Percentiles rank a stretch among this genome's conserved stretches.
phyloP scores from a whole-genome alignment of 2,888 invertebrate species.

The Neocrepidodera transversa region DNA sequence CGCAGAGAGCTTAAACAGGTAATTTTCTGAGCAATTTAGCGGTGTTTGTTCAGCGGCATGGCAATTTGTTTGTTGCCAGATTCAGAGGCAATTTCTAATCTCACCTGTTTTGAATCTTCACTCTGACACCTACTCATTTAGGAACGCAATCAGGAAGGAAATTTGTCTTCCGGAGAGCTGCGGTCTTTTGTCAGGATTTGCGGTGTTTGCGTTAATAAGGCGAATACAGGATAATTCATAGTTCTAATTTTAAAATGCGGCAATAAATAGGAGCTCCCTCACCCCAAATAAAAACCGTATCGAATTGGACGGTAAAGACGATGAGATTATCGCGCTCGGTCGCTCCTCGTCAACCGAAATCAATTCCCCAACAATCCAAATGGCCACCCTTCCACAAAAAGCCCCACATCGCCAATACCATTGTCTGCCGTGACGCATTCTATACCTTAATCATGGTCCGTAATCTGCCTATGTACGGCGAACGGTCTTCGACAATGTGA shows the following conservation, averaged over 20 bases:
- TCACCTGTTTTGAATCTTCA: slow-evolving; percentile 20
- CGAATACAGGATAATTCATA: no score
- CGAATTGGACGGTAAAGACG: slow-evolving; percentile 23
- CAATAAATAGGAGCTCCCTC: no score
- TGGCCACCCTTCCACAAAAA: slow-evolving; percentile 50
- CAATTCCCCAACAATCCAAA: slow-evolving; percentile 48
- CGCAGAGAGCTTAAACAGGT: slow-evolving; percentile 55
- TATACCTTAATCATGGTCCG: slow-evolving; percentile 51
- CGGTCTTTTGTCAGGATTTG: slow-evolving; percentile 4
- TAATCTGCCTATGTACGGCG: slow-evolving; percentile 56
- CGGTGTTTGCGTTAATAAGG: background rate
- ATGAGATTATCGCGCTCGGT: slow-evolving; percentile 29
- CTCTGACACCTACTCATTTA: slow-evolving; percentile 9
- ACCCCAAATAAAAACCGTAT: slow-evolving; percentile 17
- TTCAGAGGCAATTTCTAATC: slow-evolving; percentile 23
- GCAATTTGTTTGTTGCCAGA: slow-evolving; percentile 31
- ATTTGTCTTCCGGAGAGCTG: slow-evolving; percentile 5
- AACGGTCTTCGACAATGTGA: slow-evolving; percentile 53
- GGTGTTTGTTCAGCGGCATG: slow-evolving; percentile 53
- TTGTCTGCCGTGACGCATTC: slow-evolving; percentile 49
- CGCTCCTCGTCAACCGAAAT: slow-evolving; percentile 37
- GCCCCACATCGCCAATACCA: slow-evolving; percentile 36
- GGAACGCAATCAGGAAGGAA: slow-evolving; percentile 8
- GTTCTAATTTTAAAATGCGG: no score
- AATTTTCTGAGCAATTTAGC: slow-evolving; percentile 59